Percentiles rank a stretch among this genome's conserved stretches.
These are phyloP conservation scores for Sebastes melanostomus DNA, from an alignment of 2,797 vertebrate species.

Conservation along the genomic window DNA sequence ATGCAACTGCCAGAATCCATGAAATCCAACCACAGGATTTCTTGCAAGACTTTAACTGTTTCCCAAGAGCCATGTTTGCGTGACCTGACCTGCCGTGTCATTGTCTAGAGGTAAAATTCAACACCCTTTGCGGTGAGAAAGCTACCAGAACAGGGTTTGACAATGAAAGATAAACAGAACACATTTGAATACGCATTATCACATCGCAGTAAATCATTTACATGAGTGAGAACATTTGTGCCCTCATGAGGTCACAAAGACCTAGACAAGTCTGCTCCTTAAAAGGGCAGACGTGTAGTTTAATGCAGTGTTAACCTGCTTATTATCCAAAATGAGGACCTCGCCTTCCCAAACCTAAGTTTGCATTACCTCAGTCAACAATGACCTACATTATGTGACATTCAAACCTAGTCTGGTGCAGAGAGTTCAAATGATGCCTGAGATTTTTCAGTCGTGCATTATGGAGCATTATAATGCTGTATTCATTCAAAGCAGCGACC, in stretches of 20 bases:
- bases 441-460: slow-evolving; percentile 42
- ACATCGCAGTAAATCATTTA: slow-evolving; percentile 41
- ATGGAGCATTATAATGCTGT: slow-evolving; percentile 49
- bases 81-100: not conserved
- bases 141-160: not conserved
- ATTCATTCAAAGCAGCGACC: slow-evolving; percentile 56
- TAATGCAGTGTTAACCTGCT: not conserved
- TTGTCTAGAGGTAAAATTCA: not conserved
- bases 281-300: slow-evolving; percentile 8
- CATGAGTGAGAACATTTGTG: not conserved
- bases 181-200: slow-evolving; percentile 22
- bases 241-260: not conserved
- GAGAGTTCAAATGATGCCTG: slow-evolving; percentile 31
- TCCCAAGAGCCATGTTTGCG: not conserved
- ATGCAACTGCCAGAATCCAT: not conserved
- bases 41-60: not conserved
- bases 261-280: not conserved
- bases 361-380: slow-evolving; percentile 22
- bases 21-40: slow-evolving; percentile 2
- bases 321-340: slow-evolving; percentile 17
- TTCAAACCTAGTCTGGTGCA: slow-evolving; percentile 32
- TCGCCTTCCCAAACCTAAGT: slow-evolving; percentile 6
- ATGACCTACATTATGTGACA: slow-evolving; percentile 9
- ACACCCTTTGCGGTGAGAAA: not conserved
- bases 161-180: slow-evolving; percentile 6